Evolutionary conservation across 1,140 invertebrate genomes (phyloP), one percentile per base, ranked within the genome.

Genomic region (Bombus sylvicola): DNA sequence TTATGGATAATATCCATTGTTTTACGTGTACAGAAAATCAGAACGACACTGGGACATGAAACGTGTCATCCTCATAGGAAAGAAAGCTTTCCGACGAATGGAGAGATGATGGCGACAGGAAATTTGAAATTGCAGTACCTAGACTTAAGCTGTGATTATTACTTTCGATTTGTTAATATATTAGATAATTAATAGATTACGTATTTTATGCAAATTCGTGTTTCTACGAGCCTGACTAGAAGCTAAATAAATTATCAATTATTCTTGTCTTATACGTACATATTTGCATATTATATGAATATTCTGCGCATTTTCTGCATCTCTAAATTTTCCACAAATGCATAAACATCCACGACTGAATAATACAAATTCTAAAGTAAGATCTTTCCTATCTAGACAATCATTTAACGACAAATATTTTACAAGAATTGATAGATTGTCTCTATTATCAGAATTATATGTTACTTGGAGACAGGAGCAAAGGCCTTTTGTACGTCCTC

Each of bases 61-160:
- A 68, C n/a, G 9, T 9, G 3, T 57, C 90, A 94, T 91, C 93
- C 94, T n/a, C 91, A 93, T 37, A 69, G 74, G 5, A 90, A 62
- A 41, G 93, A 94, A 53, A 86, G 81, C 31, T 57, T 75, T 37
- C 76, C 82, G 4, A 77, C 88, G 34, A 87, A 91, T 13, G 86
- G 86, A n/a, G 75, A 79, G 13, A 78, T 94, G 13, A 87, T 89
- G 18, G 89, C 91, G n/a, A 88, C 37, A 3, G 94, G 94, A 89
- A 94, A 94, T 79, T 87, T 92, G 31, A 34, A 87, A 13, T 39
- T 94, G 12, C 86, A 90, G 25, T 90, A 94, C 81, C 77, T 94
- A 41, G 94, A 94, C 79, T 62, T 94, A 53, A 91, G 92, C 72
- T 94, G 94, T 94, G 90, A 74, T 69, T 77, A 84, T 47, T 69